Conservation (phyloP, 2,888 invertebrate genomes). For the Plusia festucae region DNA sequence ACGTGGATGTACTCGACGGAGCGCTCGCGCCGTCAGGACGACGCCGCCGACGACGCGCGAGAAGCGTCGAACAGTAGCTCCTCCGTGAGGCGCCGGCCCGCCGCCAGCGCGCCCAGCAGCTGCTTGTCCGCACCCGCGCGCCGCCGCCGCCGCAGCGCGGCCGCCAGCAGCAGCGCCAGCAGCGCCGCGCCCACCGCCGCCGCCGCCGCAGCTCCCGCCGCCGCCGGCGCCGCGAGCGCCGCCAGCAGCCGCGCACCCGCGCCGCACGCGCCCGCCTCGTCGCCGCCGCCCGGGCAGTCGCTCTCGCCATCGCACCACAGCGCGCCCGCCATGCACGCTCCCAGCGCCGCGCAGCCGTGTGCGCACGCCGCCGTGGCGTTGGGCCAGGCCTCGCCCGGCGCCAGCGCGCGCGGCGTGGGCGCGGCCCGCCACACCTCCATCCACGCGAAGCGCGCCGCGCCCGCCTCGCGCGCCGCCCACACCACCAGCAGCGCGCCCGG, state of each 20-base stretch:
- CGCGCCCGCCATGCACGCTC: slow-evolving; percentile 93
- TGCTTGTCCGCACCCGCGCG: slow-evolving; percentile 89
- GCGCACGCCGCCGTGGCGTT: slow-evolving; percentile 74
- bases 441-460: slow-evolving; percentile 94
- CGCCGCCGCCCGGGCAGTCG: slow-evolving; percentile 76
- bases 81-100: slow-evolving; percentile 91
- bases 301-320: slow-evolving; percentile 93
- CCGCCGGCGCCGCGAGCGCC: slow-evolving; percentile 91
- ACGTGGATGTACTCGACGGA: slow-evolving; percentile 98
- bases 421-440: slow-evolving; percentile 82
- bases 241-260: slow-evolving; percentile 78
- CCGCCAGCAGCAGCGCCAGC: slow-evolving; percentile 72
- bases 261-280: slow-evolving; percentile 91
- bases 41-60: slow-evolving; percentile 87
- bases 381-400: slow-evolving; percentile 83
- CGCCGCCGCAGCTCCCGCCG: slow-evolving; percentile 88
- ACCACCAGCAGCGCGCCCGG: slow-evolving; percentile 93
- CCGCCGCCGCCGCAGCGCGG: slow-evolving; percentile 89
- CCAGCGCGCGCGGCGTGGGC: slow-evolving; percentile 47
- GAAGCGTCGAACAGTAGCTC: slow-evolving; percentile 92
- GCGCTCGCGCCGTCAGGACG: slow-evolving; percentile 96
- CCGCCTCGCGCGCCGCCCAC: slow-evolving; percentile 95
- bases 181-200: slow-evolving; percentile 85
- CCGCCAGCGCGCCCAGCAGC: slow-evolving; percentile 90
- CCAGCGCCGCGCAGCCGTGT: slow-evolving; percentile 91